Evolutionary conservation across 2,797 vertebrate genomes (phyloP), one percentile per base, ranked within the genome.

Genomic region (Pitangus sulphuratus): DNA sequence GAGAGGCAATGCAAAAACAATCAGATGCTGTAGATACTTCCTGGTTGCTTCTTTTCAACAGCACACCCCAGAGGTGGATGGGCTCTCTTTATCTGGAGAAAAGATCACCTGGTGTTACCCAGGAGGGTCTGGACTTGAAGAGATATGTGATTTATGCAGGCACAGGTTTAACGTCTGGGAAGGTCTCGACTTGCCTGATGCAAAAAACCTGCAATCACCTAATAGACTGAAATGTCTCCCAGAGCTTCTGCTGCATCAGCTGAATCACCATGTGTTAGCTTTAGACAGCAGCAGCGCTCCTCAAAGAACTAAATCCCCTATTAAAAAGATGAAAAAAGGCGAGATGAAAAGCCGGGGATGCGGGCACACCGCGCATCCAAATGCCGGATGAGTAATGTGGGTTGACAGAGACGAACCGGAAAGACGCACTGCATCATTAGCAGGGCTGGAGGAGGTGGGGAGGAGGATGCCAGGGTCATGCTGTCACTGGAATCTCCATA

Each of bases 241-340:
- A 2, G 40, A 90, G 90, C 81, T 91, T 89, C 88, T 95, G 93
- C 95, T 87, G 86, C 70, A 90, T 90, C 93, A 95, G 93, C 84
- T 95, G 93, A 93, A 94, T 82, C 76, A 58, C 37, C 62, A 35
- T 42, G 69, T 66, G 70, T 37, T 69, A 53, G 87, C 61, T 85
- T 68, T 25, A 93, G 83, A 89, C 70, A 87, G 89, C 70, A 87
- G 89, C 92, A 84, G 68, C 8, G 1, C 75, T 94, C 88, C 94
- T 92, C 70, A 81, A 83, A 95, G 77, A 69, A 30, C 47, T 53
- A 83, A 91, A 93, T 78, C 61, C 76, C 69, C 62, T 45, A 28
- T 68, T 45, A 87, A 72, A 86, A 58, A 66, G 60, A 33, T 10
- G 2, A 31, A 33, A 75, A 64, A 65, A 78, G 83, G 70, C 0